A percentile compares a stretch with the other conserved stretches of the same genome.
These are phyloP conservation scores for Falcaria lacertinaria DNA, from an alignment of 2,888 invertebrate species.

Conservation along the genomic window DNA sequence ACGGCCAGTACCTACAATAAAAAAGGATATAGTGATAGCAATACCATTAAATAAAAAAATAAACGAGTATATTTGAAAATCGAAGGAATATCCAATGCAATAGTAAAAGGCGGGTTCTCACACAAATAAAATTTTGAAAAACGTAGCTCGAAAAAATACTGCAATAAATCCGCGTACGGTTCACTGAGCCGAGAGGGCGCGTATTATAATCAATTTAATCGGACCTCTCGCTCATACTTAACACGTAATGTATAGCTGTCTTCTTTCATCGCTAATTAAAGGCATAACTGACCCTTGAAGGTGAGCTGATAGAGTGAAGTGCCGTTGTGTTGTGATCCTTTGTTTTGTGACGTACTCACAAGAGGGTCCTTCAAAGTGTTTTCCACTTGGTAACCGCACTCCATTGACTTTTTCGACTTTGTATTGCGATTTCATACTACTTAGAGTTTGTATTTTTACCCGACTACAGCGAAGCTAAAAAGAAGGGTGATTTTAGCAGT, in stretches of 20 bases:
- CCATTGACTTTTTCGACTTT: slow-evolving; percentile 44
- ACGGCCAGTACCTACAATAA: neutral
- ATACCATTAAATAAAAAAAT: slow-evolving; percentile 10
- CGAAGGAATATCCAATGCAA: slow-evolving; percentile 35
- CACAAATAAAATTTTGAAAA: slow-evolving; percentile 32
- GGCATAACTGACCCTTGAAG: slow-evolving; percentile 63
- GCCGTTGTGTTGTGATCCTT: slow-evolving; percentile 66
- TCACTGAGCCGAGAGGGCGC: slow-evolving; percentile 57
- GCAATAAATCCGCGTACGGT: slow-evolving; percentile 67
- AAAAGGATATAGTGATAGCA: no score
- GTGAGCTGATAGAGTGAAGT: slow-evolving; percentile 51
- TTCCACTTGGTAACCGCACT: slow-evolving; percentile 27
- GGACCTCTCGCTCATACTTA: slow-evolving; percentile 35
- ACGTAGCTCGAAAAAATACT: slow-evolving; percentile 39
- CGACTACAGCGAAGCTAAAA: no score
- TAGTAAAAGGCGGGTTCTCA: slow-evolving; percentile 58
- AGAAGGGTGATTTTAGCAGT: no score
- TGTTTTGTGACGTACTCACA: slow-evolving; percentile 49
- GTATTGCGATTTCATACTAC: slow-evolving; percentile 17
- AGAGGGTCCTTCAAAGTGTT: slow-evolving; percentile 46
- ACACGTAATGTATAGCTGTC: slow-evolving; percentile 23
- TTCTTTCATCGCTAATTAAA: slow-evolving; percentile 60
- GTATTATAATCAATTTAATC: slow-evolving; percentile 50
- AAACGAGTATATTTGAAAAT: slow-evolving; percentile 21
- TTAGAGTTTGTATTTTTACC: slow-evolving; percentile 11